Percentiles rank a stretch among this genome's conserved stretches.
Evolutionary conservation across 2,888 invertebrate genomes (phyloP).

Genomic region (Coecobrya sp.): DNA sequence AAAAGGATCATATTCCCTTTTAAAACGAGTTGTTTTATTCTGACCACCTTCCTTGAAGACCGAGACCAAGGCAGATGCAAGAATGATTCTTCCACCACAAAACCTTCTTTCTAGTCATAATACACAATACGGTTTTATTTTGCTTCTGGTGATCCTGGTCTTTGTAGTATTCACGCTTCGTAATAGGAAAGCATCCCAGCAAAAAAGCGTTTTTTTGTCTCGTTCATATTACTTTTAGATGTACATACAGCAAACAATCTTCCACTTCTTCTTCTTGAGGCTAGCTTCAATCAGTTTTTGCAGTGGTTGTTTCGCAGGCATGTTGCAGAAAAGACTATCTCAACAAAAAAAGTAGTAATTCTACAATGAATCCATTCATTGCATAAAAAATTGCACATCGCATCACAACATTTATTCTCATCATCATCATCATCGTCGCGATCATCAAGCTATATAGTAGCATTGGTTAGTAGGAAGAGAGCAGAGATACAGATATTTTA

Average conservation of each 20-base stretch:
- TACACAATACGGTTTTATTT: constrained; percentile 46
- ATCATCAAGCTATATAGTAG: neutral
- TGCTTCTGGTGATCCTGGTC: constrained; percentile 39
- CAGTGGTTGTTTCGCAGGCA: constrained; percentile 32
- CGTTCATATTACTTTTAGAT: neutral
- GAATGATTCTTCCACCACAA: constrained; percentile 39
- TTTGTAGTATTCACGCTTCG: neutral
- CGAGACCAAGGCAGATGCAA: constrained; percentile 25
- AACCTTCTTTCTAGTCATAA: constrained; percentile 21
- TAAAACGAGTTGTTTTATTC: constrained; percentile 26
- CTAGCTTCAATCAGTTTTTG: constrained; percentile 56
- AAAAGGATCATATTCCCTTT: neutral
- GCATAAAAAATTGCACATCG: constrained; percentile 67
- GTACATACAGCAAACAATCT: constrained; percentile 15
- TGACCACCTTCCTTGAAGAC: constrained; percentile 41
- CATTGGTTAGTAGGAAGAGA: neutral
- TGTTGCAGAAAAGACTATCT: constrained; percentile 72
- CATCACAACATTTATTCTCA: constrained; percentile 57
- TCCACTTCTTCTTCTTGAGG: constrained; percentile 63
- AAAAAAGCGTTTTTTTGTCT: constrained; percentile 35
- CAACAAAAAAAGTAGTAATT: constrained; percentile 73
- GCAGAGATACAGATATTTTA: neutral
- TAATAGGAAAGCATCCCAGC: neutral
- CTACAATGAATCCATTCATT: constrained; percentile 57
- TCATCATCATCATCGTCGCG: constrained; percentile 35